These are phyloP conservation scores for Himalopsyche kuldschensis DNA, from an alignment of 2,888 invertebrate genomes.

Conservation along the genomic window DNA sequence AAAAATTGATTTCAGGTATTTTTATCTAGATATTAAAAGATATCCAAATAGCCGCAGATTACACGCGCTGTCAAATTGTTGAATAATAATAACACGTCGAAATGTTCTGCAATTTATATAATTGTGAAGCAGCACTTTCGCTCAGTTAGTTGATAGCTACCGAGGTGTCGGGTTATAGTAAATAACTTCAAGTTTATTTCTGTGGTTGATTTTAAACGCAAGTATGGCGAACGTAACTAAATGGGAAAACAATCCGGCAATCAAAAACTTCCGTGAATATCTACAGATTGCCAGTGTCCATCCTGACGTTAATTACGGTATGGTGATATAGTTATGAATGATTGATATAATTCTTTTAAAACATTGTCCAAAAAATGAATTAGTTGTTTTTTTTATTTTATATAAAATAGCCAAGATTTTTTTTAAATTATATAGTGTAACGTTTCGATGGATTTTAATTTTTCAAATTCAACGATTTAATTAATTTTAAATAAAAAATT, in stretches of 20 bases:
- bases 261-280: slow-evolving; percentile 83
- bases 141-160: background rate
- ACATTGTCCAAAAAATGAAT: too few relatives aligned
- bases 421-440: too few relatives aligned
- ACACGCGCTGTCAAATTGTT: background rate
- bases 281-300: slow-evolving; percentile 85
- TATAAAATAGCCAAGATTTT: too few relatives aligned
- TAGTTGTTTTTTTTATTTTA: too few relatives aligned
- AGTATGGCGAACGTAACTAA: slow-evolving; percentile 16
- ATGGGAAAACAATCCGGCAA: slow-evolving; percentile 60
- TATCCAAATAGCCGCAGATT: background rate
- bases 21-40: background rate
- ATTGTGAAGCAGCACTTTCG: background rate
- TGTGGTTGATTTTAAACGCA: background rate
- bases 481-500: too few relatives aligned
- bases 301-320: slow-evolving; percentile 84
- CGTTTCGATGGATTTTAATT: too few relatives aligned
- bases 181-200: background rate
- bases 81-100: background rate
- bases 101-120: background rate
- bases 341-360: too few relatives aligned
- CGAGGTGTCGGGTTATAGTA: background rate
- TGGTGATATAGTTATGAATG: slow-evolving; percentile 46
- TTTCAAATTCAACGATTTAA: too few relatives aligned
- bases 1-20: background rate